Conservation (phyloP, 2,797 vertebrate species). For the Poecilia picta region DNA sequence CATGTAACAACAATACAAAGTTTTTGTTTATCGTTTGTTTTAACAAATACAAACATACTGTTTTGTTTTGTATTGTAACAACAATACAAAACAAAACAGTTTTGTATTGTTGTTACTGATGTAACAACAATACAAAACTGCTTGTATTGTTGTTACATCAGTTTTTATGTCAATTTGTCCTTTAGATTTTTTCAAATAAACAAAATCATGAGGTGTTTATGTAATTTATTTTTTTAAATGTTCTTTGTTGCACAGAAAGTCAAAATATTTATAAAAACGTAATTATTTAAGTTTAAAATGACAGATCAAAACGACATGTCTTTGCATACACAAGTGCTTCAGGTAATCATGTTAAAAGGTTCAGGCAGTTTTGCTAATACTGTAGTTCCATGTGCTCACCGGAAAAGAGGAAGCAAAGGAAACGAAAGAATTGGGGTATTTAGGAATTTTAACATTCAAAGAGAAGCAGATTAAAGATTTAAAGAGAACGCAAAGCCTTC, state of each 20-base stretch:
- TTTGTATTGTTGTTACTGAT: no score
- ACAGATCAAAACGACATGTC: no score
- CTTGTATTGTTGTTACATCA: not conserved
- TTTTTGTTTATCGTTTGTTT: no score
- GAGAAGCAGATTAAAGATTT: slow-evolving; percentile 46
- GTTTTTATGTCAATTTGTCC: not conserved
- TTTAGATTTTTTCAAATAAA: not conserved
- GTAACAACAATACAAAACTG: no score
- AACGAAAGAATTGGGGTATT: slow-evolving; percentile 19
- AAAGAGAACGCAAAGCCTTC: slow-evolving; percentile 49
- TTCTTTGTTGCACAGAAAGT: not conserved
- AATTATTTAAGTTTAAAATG: not conserved
- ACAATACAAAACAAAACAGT: no score
- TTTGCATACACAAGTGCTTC: not conserved
- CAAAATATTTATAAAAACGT: not conserved
- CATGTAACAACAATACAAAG: no score
- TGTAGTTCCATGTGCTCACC: not conserved
- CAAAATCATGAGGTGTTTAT: not conserved
- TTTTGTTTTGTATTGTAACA: no score
- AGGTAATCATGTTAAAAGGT: not conserved
- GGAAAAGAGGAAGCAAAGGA: slow-evolving; percentile 1
- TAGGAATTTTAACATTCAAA: slow-evolving; percentile 31
- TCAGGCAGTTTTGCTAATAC: not conserved
- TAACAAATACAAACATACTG: no score
- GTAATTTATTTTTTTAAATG: not conserved